phyloP scores from a whole-genome alignment of 92 coral and sea anemone genomes.

The Phenganax subtilis region DNA sequence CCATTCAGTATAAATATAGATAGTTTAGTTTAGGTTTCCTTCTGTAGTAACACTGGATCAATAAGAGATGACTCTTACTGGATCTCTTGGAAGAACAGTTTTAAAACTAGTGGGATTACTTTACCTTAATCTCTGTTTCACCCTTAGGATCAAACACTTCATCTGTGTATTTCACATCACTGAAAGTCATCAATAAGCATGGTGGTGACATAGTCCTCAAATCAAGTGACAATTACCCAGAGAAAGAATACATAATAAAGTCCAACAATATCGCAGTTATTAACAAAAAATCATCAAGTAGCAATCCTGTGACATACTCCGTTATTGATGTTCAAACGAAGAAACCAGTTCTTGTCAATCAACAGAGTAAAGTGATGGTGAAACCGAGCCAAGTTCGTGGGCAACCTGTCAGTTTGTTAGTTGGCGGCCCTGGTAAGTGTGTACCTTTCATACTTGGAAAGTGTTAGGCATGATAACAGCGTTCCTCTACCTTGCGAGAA shows the following conservation, averaged over 20 bases:
- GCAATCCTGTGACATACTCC: slow-evolving; percentile 51
- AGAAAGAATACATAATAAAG: slow-evolving; percentile 57
- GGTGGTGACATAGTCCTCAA: slow-evolving; percentile 55
- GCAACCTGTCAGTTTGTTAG: slow-evolving; percentile 18
- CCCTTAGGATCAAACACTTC: slow-evolving; percentile 5
- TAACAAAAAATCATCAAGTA: slow-evolving; percentile 59
- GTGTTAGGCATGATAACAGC: no score
- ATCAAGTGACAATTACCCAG: slow-evolving; percentile 49
- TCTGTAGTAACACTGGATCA: no score
- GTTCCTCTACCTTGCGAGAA: background rate
- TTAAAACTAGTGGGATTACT: no score
- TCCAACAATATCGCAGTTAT: slow-evolving; percentile 57
- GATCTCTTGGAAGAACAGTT: no score
- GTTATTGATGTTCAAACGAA: slow-evolving; percentile 41
- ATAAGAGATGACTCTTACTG: no score
- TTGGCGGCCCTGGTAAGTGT: slow-evolving; percentile 20
- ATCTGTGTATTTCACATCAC: slow-evolving; percentile 34
- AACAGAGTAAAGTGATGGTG: slow-evolving; percentile 4
- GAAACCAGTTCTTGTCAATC: slow-evolving; percentile 54
- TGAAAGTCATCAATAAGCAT: slow-evolving; percentile 55
- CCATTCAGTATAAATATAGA: no score
- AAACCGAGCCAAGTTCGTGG: background rate
- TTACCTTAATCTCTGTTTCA: background rate
- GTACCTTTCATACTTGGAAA: background rate
- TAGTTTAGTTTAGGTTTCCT: no score